These are phyloP conservation scores for Karalla daura DNA, from an alignment of 2,797 vertebrate genomes.

Conservation along the genomic window DNA sequence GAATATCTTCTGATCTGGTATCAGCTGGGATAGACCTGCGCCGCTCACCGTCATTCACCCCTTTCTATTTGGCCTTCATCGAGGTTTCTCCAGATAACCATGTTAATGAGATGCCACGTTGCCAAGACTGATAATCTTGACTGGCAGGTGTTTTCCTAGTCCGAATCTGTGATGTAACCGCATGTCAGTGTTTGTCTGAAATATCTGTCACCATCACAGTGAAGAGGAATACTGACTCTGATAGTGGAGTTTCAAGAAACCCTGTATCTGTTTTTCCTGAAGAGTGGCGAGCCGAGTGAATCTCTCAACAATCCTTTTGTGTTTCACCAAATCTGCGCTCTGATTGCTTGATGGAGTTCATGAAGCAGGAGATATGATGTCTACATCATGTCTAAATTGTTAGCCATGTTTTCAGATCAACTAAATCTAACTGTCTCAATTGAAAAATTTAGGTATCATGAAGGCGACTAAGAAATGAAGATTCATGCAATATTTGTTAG, in stretches of 20 bases:
- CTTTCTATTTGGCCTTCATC: conserved; percentile 39
- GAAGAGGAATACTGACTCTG: conserved; percentile 22
- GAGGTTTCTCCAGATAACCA: conserved; percentile 39
- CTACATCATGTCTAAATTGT: too few species aligned
- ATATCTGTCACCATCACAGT: conserved; percentile 31
- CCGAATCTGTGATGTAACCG: conserved; percentile 16
- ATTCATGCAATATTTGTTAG: too few species aligned
- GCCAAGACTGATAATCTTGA: conserved; percentile 60
- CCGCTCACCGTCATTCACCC: conserved; percentile 58
- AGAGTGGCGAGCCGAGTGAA: conserved; percentile 16
- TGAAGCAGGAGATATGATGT: conserved; percentile 25
- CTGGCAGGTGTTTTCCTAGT: conserved; percentile 25
- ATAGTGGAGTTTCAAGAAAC: conserved; percentile 24
- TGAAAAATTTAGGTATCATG: too few species aligned
- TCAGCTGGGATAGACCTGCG: conserved; percentile 32
- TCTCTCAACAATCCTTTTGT: neutral
- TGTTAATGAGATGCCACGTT: conserved; percentile 50
- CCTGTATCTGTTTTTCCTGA: neutral
- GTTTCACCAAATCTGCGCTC: conserved; percentile 1
- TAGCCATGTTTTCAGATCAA: too few species aligned
- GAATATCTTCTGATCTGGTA: conserved; percentile 67
- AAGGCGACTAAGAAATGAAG: conserved; percentile 15
- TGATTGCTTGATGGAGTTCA: neutral
- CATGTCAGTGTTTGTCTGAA: conserved; percentile 29
- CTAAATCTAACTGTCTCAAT: too few species aligned